These are phyloP conservation scores for Aeoliscus strigatus DNA, from an alignment of 2,797 vertebrate species.

Conservation along the genomic window DNA sequence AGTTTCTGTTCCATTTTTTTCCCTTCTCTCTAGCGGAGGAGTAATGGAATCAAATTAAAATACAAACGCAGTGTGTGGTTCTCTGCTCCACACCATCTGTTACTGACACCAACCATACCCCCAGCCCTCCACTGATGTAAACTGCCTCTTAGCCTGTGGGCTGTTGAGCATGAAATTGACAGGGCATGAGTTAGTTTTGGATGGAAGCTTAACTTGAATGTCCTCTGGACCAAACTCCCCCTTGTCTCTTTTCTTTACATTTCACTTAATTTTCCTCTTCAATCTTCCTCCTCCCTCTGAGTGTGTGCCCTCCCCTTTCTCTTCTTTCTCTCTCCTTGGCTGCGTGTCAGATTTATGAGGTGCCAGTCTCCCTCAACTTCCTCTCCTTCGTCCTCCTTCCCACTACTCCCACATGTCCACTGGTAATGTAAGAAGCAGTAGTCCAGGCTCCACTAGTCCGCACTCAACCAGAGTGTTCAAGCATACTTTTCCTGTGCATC, in stretches of 20 bases:
- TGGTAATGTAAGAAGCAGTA: slow-evolving; percentile 60
- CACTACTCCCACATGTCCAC: slow-evolving; percentile 53
- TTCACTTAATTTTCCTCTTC: slow-evolving; percentile 44
- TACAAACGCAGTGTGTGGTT: slow-evolving; percentile 40
- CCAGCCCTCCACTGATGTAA: slow-evolving; percentile 44
- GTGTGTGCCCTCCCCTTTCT: slow-evolving; percentile 1
- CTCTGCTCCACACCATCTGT: slow-evolving; percentile 47
- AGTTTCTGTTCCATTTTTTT: slow-evolving; percentile 21
- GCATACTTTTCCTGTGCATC: slow-evolving; percentile 42
- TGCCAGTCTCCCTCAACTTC: slow-evolving; percentile 48
- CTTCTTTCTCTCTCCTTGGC: slow-evolving; percentile 51
- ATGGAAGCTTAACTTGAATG: slow-evolving; percentile 39
- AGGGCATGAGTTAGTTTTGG: slow-evolving; percentile 44
- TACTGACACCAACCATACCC: slow-evolving; percentile 41
- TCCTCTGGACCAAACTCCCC: slow-evolving; percentile 32
- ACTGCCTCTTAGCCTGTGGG: slow-evolving; percentile 54
- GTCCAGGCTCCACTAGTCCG: slow-evolving; percentile 22
- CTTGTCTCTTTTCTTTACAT: slow-evolving; percentile 30
- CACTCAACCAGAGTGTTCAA: slow-evolving; percentile 26
- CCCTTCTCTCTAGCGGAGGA: slow-evolving; percentile 26
- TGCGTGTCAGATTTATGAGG: slow-evolving; percentile 62
- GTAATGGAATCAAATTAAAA: slow-evolving; percentile 38
- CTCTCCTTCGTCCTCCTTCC: slow-evolving; percentile 39
- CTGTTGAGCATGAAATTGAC: slow-evolving; percentile 79
- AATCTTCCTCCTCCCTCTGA: slow-evolving; percentile 8